Percentiles rank a stretch among this genome's conserved stretches.
Conservation (phyloP, 1,140 invertebrate species). For the Onthophagus taurus region DNA sequence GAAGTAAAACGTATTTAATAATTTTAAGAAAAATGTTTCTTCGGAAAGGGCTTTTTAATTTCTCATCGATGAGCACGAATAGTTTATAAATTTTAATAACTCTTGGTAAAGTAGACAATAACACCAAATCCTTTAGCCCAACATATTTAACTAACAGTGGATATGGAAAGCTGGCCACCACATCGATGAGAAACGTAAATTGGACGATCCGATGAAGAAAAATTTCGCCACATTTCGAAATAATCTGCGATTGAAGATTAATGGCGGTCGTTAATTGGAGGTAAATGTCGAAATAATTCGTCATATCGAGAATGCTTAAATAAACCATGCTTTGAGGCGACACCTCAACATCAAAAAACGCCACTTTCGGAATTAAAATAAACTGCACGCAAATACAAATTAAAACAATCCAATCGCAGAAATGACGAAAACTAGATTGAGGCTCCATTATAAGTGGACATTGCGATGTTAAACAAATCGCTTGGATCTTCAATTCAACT, state of each 20-base stretch:
- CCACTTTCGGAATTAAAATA: not conserved
- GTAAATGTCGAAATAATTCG: conserved; percentile 12
- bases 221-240: not conserved
- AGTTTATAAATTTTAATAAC: conserved; percentile 7
- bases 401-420: conserved; percentile 1
- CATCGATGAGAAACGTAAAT: conserved; percentile 7
- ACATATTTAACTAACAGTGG: not conserved
- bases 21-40: not conserved
- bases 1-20: conserved; percentile 3
- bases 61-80: conserved; percentile 2
- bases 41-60: conserved; percentile 2
- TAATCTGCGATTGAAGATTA: not conserved
- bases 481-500: conserved; percentile 13
- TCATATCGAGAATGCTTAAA: not conserved
- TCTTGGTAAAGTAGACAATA: not conserved
- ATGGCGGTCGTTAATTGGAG: conserved; percentile 10
- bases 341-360: not conserved
- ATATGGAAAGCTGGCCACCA: conserved; percentile 8
- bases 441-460: conserved; percentile 13
- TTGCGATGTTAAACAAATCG: conserved; percentile 8
- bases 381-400: not conserved
- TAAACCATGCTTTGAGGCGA: not conserved
- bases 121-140: not conserved
- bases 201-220: conserved; percentile 1
- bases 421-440: conserved; percentile 6